phyloP scores from a whole-genome alignment of 1,140 invertebrate genomes.

The Drosophila nigrodunni region DNA sequence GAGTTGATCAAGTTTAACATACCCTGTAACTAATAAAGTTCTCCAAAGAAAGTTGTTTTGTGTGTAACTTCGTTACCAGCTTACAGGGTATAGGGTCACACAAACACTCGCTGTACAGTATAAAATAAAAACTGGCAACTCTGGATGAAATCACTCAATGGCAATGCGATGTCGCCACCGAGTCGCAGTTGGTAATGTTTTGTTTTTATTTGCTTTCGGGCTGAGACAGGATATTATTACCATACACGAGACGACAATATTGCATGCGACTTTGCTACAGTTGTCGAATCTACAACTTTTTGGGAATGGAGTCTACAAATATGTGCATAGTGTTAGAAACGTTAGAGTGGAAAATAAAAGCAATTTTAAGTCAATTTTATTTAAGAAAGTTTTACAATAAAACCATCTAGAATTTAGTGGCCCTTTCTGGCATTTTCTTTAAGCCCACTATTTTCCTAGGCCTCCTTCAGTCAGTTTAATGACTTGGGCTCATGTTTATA shows the following conservation, averaged over 20 bases:
- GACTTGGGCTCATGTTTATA: neutral
- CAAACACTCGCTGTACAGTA: slow-evolving; percentile 26
- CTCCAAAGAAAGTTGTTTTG: too few relatives aligned
- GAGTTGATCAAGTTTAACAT: neutral
- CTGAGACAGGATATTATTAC: slow-evolving; percentile 77
- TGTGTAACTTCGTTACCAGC: too few relatives aligned
- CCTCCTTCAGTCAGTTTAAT: neutral
- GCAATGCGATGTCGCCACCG: slow-evolving; percentile 62
- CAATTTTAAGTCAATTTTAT: too few relatives aligned
- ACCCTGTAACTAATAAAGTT: slow-evolving; percentile 31
- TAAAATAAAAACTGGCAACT: slow-evolving; percentile 35
- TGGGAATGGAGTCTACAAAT: slow-evolving; percentile 16
- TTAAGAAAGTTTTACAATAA: too few relatives aligned
- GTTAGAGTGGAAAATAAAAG: too few relatives aligned
- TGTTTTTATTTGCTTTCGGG: slow-evolving; percentile 37
- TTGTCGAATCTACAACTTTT: slow-evolving; percentile 51
- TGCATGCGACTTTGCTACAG: slow-evolving; percentile 54
- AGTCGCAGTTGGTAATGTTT: slow-evolving; percentile 53
- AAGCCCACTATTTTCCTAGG: neutral
- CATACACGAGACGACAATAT: slow-evolving; percentile 66
- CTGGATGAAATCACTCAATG: slow-evolving; percentile 65
- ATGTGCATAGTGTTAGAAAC: slow-evolving; percentile 29
- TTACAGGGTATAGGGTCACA: slow-evolving; percentile 45
- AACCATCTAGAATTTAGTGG: too few relatives aligned
- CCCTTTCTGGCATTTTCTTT: too few relatives aligned